Conservation (phyloP, 2,797 vertebrate genomes). For the Pseudochirops corinnae region DNA sequence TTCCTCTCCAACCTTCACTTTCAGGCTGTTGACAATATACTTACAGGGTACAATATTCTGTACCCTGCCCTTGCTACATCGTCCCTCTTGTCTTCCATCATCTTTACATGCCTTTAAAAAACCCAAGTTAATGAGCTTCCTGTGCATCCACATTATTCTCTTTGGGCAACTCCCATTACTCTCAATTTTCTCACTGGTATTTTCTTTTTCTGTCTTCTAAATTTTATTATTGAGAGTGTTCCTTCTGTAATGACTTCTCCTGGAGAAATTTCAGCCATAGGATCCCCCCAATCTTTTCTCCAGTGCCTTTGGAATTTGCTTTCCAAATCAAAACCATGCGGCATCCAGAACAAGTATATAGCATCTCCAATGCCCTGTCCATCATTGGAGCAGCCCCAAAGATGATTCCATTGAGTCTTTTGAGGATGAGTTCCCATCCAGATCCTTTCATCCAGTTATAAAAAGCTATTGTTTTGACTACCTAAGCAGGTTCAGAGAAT, state of each 20-base stretch:
- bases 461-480: background rate
- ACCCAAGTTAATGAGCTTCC: background rate
- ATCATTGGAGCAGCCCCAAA: background rate
- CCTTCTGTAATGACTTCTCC: background rate
- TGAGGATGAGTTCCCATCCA: background rate
- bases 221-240: background rate
- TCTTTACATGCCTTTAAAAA: background rate
- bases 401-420: background rate
- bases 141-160: background rate
- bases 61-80: background rate
- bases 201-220: background rate
- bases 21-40: background rate
- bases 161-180: background rate
- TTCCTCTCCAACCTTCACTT: background rate
- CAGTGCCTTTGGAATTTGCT: background rate
- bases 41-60: background rate
- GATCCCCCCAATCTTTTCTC: background rate
- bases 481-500: background rate
- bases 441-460: background rate
- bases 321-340: background rate
- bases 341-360: background rate
- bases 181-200: background rate
- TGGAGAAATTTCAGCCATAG: background rate
- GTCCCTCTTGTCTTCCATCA: background rate
- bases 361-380: background rate